These are phyloP conservation scores for Xenops minutus DNA, from an alignment of 2,797 vertebrate genomes.

Conservation along the genomic window DNA sequence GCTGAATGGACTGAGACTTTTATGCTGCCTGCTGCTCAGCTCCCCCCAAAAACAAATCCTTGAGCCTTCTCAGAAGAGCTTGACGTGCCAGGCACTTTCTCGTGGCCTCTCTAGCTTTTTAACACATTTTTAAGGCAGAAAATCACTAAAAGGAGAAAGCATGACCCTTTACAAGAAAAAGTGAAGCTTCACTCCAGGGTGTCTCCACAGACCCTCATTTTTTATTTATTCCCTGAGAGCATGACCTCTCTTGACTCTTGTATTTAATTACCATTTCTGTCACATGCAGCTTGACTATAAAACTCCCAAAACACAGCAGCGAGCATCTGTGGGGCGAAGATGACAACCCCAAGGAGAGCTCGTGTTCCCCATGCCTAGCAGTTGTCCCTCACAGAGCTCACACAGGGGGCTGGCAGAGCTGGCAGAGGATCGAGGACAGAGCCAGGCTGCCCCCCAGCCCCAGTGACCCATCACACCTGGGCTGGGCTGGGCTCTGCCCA, in stretches of 20 bases:
- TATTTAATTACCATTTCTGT: not conserved
- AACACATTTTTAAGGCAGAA: not conserved
- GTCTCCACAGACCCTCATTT: not conserved
- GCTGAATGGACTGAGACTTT: not conserved
- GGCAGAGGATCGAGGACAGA: rapidly evolving
- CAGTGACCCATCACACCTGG: not conserved
- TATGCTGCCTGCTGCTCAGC: not conserved
- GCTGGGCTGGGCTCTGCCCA: not conserved
- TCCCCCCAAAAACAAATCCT: not conserved
- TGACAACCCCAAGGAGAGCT: not conserved
- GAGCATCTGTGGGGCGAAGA: not conserved
- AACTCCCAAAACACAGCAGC: not conserved
- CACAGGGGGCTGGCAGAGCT: rapidly evolving
- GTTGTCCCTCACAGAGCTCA: not conserved
- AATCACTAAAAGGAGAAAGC: not conserved
- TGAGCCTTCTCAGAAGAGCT: not conserved
- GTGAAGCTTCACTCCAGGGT: not conserved
- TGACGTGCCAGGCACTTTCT: not conserved
- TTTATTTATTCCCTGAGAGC: not conserved
- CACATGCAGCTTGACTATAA: not conserved
- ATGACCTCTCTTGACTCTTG: not conserved
- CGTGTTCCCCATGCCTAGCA: rapidly evolving
- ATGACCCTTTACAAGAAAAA: not conserved
- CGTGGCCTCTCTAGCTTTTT: not conserved
- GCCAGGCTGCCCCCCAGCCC: not conserved